Percentiles rank a stretch among this genome's conserved stretches.
These are phyloP conservation scores for Teleogryllus occipitalis DNA, from an alignment of 1,140 invertebrate genomes.

Conservation along the genomic window DNA sequence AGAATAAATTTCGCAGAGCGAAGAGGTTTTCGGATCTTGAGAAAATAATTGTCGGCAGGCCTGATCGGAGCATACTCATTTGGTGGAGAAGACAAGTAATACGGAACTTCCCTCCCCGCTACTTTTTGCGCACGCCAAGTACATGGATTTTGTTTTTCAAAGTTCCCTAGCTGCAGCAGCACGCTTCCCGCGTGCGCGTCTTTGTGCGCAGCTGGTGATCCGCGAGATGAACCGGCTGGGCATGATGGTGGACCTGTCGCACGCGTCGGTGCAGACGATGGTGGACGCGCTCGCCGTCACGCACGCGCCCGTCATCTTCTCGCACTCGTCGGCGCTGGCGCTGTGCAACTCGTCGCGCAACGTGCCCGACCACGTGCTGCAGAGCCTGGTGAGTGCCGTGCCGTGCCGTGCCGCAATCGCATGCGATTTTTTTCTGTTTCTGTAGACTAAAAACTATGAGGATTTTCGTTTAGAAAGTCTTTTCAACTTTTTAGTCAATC, in stretches of 20 bases:
- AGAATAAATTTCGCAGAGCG: too few species aligned
- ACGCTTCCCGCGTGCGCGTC: too few species aligned
- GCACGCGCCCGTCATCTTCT: constrained; percentile 85
- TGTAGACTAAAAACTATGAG: neutral
- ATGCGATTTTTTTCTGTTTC: neutral
- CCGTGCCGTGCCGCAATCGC: neutral
- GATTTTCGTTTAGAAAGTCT: too few species aligned
- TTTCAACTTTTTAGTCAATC: too few species aligned
- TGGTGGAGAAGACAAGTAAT: too few species aligned
- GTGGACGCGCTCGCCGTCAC: constrained; percentile 71
- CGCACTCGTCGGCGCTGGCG: constrained; percentile 77
- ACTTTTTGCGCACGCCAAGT: too few species aligned
- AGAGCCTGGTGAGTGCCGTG: constrained; percentile 52
- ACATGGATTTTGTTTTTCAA: too few species aligned
- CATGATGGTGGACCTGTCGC: constrained; percentile 90
- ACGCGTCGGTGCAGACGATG: constrained; percentile 80
- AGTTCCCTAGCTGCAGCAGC: too few species aligned
- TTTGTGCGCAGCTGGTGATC: constrained; percentile 55
- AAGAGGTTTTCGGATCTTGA: too few species aligned
- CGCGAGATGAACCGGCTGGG: constrained; percentile 80
- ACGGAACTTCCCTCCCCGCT: too few species aligned
- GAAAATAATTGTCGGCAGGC: too few species aligned
- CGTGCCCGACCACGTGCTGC: constrained; percentile 77
- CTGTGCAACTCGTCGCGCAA: constrained; percentile 82
- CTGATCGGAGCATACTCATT: too few species aligned